Conservation (phyloP, 2,797 vertebrate species). For the Poecilia velifera region DNA sequence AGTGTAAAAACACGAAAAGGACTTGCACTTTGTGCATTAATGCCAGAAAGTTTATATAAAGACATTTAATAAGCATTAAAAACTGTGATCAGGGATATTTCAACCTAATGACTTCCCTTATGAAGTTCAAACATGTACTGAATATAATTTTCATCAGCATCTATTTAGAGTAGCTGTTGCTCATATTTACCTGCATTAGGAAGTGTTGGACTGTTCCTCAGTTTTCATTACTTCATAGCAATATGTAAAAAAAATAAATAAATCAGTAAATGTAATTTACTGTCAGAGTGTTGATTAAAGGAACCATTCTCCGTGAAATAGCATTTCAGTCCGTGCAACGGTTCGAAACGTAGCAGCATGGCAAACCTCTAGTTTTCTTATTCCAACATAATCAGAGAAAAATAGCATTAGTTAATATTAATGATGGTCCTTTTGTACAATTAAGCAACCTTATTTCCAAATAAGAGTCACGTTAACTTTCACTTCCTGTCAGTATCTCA, state of each 20-base stretch:
- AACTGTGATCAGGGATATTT: conserved; percentile 59
- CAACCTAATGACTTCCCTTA: conserved; percentile 57
- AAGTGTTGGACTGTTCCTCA: conserved; percentile 45
- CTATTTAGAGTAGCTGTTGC: conserved; percentile 25
- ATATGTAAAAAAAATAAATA: conserved; percentile 31
- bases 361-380: conserved; percentile 48
- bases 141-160: conserved; percentile 51
- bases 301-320: conserved; percentile 72
- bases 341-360: conserved; percentile 46
- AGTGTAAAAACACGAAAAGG: conserved; percentile 4
- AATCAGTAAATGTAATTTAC: conserved; percentile 59
- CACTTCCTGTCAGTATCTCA: conserved; percentile 21
- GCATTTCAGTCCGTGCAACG: conserved; percentile 47
- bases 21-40: conserved; percentile 35
- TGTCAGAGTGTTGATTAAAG: conserved; percentile 65
- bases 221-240: conserved; percentile 43
- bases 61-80: conserved; percentile 65
- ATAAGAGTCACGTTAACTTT: conserved; percentile 36
- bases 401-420: conserved; percentile 56
- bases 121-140: conserved; percentile 55
- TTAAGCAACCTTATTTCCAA: conserved; percentile 56
- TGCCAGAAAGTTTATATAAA: conserved; percentile 45
- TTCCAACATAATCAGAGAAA: conserved; percentile 50
- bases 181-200: conserved; percentile 35
- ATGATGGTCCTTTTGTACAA: conserved; percentile 55